phyloP scores from a whole-genome alignment of 2,888 invertebrate species.

The Xanthorhoe spadicearia region DNA sequence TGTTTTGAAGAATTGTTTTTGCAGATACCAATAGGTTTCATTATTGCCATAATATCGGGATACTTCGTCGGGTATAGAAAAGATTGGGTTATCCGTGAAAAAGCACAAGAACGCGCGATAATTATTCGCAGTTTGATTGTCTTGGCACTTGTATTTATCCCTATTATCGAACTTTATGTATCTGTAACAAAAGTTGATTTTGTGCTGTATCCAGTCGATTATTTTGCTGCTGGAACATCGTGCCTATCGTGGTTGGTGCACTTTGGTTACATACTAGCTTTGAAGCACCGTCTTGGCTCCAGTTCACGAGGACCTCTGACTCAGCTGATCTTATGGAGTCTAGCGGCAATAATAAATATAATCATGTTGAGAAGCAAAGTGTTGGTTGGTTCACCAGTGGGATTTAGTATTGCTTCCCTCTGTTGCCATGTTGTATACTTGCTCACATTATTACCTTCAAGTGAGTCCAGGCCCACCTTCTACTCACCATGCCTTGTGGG shows the following conservation, averaged over 20 bases:
- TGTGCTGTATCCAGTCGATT: conserved; percentile 87
- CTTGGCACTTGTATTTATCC: conserved; percentile 86
- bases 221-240: conserved; percentile 88
- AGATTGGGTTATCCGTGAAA: conserved; percentile 86
- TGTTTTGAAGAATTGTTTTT: conserved; percentile 94
- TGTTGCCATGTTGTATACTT: conserved; percentile 88
- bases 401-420: conserved; percentile 86
- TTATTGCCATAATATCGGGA: conserved; percentile 91
- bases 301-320: conserved; percentile 90
- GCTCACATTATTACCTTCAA: conserved; percentile 88
- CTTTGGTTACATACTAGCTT: conserved; percentile 88
- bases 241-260: conserved; percentile 93
- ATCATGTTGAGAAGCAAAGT: conserved; percentile 89
- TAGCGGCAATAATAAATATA: conserved; percentile 87
- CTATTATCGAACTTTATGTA: conserved; percentile 88
- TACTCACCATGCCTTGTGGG: conserved; percentile 79
- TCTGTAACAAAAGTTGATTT: conserved; percentile 81
- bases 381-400: conserved; percentile 76
- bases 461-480: conserved; percentile 75
- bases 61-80: conserved; percentile 90
- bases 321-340: conserved; percentile 88
- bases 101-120: conserved; percentile 86
- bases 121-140: conserved; percentile 87
- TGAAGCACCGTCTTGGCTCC: conserved; percentile 86
- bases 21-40: conserved; percentile 89